Evolutionary conservation across 2,888 invertebrate genomes (phyloP), one percentile per base, ranked within the genome.

Genomic region (Halictus quadricinctus): DNA sequence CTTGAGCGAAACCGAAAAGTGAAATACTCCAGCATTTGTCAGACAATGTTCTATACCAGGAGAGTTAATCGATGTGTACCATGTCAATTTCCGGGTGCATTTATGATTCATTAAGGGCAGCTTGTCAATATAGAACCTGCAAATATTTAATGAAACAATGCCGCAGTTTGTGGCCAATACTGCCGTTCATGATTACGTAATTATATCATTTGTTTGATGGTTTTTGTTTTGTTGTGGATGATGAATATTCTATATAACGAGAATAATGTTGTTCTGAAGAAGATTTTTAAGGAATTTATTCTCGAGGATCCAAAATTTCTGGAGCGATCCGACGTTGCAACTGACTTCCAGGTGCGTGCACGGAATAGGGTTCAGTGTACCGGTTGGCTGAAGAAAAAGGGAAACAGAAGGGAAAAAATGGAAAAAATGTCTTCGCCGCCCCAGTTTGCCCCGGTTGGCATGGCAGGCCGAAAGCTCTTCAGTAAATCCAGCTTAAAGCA

Each of bases 401-500:
- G 18, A 25, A 72, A 88, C 85, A 83, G 72, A 77, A 83, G 78
- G n/a, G 18, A 41, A 48, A 66, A 75, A 77, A 79, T 76, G 82
- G 73, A 79, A 75, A 78, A 70, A 87, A 88, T 93, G 89, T 94
- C 93, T 94, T 94, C 93, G 91, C 92, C 93, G 92, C 93, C 89
- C 93, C 89, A 93, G 93, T 93, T 93, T 92, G 93, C 91, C 90
- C 91, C 90, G 92, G 92, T 92, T 91, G 91, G 91, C 91, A 91
- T 91, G 84, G 91, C 90, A 89, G 92, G 29, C 91, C 90, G 90
- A 92, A 93, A 94, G 93, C 93, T 93, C 93, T 93, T 92, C 91
- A 91, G 93, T 93, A 94, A 94, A 94, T 94, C 93, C 93, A 92
- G 93, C 94, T 94, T 93, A 92, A 93, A 92, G 93, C 93, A 91